A percentile compares a stretch with the other conserved stretches of the same genome.
These are phyloP conservation scores for Emydocephalus ijimae DNA, from an alignment of 2,113 vertebrate genomes.

Conservation along the genomic window DNA sequence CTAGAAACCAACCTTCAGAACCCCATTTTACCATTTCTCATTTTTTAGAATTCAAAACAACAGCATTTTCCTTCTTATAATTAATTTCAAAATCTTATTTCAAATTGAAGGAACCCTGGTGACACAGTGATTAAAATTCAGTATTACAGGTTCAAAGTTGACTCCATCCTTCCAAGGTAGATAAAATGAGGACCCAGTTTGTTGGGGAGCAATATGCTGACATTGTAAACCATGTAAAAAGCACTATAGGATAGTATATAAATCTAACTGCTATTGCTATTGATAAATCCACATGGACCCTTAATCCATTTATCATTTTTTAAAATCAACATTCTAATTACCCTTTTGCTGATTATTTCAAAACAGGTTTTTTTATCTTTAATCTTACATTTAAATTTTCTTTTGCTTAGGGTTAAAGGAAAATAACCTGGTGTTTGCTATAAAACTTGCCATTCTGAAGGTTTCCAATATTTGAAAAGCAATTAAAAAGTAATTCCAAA, in stretches of 20 bases:
- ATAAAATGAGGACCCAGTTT: not conserved
- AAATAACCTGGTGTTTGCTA: not conserved
- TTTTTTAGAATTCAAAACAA: not conserved
- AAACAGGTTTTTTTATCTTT: not conserved
- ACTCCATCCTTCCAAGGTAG: not conserved
- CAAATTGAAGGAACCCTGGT: not conserved
- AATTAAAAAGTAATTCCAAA: not conserved
- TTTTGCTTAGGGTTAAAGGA: not conserved
- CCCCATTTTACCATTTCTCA: not conserved
- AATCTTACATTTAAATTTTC: not conserved
- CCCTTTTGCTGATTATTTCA: not conserved
- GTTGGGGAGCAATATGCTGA: not conserved
- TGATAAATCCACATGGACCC: not conserved
- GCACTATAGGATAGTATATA: not conserved
- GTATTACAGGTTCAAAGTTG: not conserved
- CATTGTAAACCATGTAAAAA: not conserved
- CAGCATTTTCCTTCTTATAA: not conserved
- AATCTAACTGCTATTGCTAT: not conserved
- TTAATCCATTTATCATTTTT: not conserved
- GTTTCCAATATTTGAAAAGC: not conserved
- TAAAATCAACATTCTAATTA: not conserved
- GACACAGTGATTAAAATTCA: not conserved
- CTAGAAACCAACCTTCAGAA: not conserved
- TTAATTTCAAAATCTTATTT: not conserved
- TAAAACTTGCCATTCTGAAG: not conserved